Evolutionary conservation across 2,888 invertebrate genomes (phyloP).

Genomic region (Caenorhabditis afra): DNA sequence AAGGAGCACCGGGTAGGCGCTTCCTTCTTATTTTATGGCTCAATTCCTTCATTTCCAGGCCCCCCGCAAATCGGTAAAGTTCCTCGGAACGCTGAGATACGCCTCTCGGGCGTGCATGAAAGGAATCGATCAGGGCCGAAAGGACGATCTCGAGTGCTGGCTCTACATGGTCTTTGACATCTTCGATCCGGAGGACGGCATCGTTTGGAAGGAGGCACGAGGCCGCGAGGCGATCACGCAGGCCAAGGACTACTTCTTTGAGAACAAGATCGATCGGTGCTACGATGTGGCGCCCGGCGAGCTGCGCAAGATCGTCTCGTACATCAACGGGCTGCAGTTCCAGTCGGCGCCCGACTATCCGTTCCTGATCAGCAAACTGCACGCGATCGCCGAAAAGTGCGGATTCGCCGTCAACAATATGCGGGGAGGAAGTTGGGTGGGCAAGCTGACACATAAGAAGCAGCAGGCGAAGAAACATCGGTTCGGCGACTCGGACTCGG

Average conservation of each 20-base stretch:
- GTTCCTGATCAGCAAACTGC: neutral
- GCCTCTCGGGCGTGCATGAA: conserved; percentile 62
- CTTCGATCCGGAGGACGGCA: conserved; percentile 51
- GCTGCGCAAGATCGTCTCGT: conserved; percentile 15
- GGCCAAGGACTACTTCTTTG: conserved; percentile 21
- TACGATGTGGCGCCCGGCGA: conserved; percentile 18
- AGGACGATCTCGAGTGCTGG: conserved; percentile 58
- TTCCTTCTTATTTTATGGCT: neutral
- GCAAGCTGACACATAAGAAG: conserved; percentile 26
- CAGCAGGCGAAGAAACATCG: conserved; percentile 9
- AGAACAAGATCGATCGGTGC: neutral
- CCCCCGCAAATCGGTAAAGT: conserved; percentile 59
- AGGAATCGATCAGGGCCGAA: conserved; percentile 45
- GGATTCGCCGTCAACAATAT: neutral
- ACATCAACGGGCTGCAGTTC: conserved; percentile 34
- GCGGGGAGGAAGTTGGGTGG: conserved; percentile 29
- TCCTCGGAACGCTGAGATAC: conserved; percentile 64
- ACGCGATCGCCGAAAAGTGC: neutral
- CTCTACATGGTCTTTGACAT: conserved; percentile 54
- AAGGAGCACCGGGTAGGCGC: conserved; percentile 7
- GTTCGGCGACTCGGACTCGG: conserved; percentile 35
- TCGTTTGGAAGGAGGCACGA: conserved; percentile 52
- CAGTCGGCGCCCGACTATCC: conserved; percentile 39
- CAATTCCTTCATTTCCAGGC: too few relatives aligned
- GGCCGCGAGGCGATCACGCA: conserved; percentile 28